Conservation (phyloP, 2,113 vertebrate genomes). For the Engystomops pustulosus region DNA sequence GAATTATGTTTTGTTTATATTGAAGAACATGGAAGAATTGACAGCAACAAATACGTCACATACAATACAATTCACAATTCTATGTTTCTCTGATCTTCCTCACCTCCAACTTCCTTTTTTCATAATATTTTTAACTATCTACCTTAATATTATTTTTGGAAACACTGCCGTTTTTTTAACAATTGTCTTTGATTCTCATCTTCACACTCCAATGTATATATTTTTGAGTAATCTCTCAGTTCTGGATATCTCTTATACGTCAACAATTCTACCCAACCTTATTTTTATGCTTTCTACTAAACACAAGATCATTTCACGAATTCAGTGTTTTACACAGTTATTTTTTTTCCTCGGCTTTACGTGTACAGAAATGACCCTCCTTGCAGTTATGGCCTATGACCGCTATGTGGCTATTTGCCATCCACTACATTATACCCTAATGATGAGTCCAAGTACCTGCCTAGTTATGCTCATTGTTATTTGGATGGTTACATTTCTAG, state of each 20-base stretch:
- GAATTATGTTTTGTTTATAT: background rate
- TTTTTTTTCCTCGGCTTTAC: slow-evolving; percentile 33
- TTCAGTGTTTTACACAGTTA: slow-evolving; percentile 11
- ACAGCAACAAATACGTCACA: background rate
- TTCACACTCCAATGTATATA: slow-evolving; percentile 38
- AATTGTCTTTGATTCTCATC: slow-evolving; percentile 7
- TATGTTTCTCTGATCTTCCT: slow-evolving; percentile 23
- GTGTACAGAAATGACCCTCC: slow-evolving; percentile 39
- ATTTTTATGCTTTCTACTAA: slow-evolving; percentile 30
- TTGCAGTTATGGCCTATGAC: slow-evolving; percentile 48
- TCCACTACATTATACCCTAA: slow-evolving; percentile 30
- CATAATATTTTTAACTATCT: slow-evolving; percentile 20
- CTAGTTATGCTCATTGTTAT: background rate
- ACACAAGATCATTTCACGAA: background rate
- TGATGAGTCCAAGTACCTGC: slow-evolving; percentile 29
- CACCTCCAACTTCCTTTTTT: slow-evolving; percentile 25
- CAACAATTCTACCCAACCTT: slow-evolving; percentile 34
- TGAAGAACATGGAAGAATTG: background rate
- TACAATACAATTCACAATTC: slow-evolving; percentile 4
- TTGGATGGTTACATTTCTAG: background rate
- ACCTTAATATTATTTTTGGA: slow-evolving; percentile 8
- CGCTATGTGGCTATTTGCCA: slow-evolving; percentile 45
- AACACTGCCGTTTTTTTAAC: slow-evolving; percentile 9
- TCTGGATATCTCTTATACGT: slow-evolving; percentile 18
- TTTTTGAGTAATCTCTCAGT: slow-evolving; percentile 27